phyloP scores from a whole-genome alignment of 2,113 vertebrate genomes.

The Cavia aperea region DNA sequence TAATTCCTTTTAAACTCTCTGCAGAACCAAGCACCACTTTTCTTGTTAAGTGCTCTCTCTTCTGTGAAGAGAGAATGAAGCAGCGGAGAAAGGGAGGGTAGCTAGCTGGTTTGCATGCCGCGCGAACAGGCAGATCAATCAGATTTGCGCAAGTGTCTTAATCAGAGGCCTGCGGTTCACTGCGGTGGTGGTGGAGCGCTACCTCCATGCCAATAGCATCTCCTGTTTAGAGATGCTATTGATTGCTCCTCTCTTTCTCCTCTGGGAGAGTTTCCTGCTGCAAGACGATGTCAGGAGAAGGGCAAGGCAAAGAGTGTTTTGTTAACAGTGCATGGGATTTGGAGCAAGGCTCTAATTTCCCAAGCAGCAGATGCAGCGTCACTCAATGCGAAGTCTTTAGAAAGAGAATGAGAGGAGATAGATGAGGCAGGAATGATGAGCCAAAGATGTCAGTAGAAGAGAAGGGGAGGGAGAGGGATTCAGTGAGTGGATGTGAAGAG shows the following conservation, averaged over 20 bases:
- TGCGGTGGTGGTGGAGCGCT: slow-evolving; percentile 67
- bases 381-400: slow-evolving; percentile 48
- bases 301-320: slow-evolving; percentile 69
- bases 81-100: slow-evolving; percentile 40
- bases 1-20: slow-evolving; percentile 53
- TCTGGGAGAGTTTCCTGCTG: slow-evolving; percentile 70
- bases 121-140: slow-evolving; percentile 66
- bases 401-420: slow-evolving; percentile 35
- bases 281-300: slow-evolving; percentile 64
- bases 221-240: slow-evolving; percentile 73
- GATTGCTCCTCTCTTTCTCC: slow-evolving; percentile 70
- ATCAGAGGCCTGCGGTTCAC: slow-evolving; percentile 68
- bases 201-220: slow-evolving; percentile 68
- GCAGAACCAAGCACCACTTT: slow-evolving; percentile 20
- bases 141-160: slow-evolving; percentile 65
- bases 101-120: slow-evolving; percentile 57
- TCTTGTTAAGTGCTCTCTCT: slow-evolving; percentile 25
- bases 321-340: slow-evolving; percentile 64
- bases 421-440: slow-evolving; percentile 48
- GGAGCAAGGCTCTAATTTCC: slow-evolving; percentile 72
- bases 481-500: slow-evolving; percentile 48
- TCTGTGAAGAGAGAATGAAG: neutral
- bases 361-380: slow-evolving; percentile 46
- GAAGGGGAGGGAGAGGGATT: slow-evolving; percentile 50
- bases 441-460: slow-evolving; percentile 46